Conservation (phyloP, 2,113 vertebrate species). For the Salvelinus alpinus region DNA sequence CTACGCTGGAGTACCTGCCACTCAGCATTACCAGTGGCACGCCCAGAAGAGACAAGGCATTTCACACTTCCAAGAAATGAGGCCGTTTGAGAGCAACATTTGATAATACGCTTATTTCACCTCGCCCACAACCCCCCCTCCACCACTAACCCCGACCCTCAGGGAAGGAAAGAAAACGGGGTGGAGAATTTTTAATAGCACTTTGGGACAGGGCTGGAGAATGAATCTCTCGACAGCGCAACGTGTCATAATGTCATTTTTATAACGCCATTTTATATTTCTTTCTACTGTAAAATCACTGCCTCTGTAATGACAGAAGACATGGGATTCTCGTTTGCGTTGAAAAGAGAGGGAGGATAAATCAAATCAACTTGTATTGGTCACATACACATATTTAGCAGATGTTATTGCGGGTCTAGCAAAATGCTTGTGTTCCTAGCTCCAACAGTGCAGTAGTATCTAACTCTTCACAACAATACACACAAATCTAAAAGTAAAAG, state of each 20-base stretch:
- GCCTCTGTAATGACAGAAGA: constrained; percentile 36
- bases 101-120: constrained; percentile 76
- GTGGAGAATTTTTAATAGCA: constrained; percentile 66
- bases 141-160: constrained; percentile 44
- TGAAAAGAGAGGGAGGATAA: constrained; percentile 16
- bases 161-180: constrained; percentile 42
- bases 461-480: too few relatives aligned
- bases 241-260: constrained; percentile 51
- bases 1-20: constrained; percentile 68
- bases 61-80: constrained; percentile 70
- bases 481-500: too few relatives aligned
- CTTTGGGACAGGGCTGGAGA: constrained; percentile 59
- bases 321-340: constrained; percentile 30
- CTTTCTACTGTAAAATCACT: constrained; percentile 34
- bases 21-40: constrained; percentile 66
- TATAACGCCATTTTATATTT: constrained; percentile 40
- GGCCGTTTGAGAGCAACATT: constrained; percentile 67
- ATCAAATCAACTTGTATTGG: too few relatives aligned
- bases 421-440: too few relatives aligned
- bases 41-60: constrained; percentile 67
- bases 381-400: too few relatives aligned
- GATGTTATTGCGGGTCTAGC: too few relatives aligned
- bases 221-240: constrained; percentile 56
- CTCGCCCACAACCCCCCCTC: neutral
- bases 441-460: too few relatives aligned